Percentiles rank a stretch among this genome's conserved stretches.
Evolutionary conservation across 2,113 vertebrate genomes (phyloP).

Genomic region (Silurus glanis): DNA sequence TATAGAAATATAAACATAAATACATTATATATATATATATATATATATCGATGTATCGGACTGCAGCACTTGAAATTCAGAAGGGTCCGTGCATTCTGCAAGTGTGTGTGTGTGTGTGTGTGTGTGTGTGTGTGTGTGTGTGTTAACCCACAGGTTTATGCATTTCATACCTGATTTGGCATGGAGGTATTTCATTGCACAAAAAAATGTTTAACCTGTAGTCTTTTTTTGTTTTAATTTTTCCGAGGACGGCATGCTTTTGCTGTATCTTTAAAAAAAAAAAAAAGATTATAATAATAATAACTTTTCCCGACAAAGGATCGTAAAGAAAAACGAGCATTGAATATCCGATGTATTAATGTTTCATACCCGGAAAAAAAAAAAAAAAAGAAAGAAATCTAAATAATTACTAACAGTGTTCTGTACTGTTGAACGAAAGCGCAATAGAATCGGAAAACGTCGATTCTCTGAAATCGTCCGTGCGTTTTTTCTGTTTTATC

Average conservation of each 20-base stretch:
- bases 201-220: constrained; percentile 65
- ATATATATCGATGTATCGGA: constrained; percentile 84
- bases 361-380: constrained; percentile 79
- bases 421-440: constrained; percentile 86
- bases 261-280: constrained; percentile 67
- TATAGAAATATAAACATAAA: constrained; percentile 55
- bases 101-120: constrained; percentile 72
- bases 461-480: constrained; percentile 62
- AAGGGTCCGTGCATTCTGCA: constrained; percentile 83
- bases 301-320: too few species aligned
- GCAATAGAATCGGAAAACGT: constrained; percentile 90
- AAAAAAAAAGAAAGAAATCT: constrained; percentile 77
- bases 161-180: constrained; percentile 71
- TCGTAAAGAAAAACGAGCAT: constrained; percentile 82
- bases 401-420: constrained; percentile 83
- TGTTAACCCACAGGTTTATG: constrained; percentile 55
- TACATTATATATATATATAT: constrained; percentile 60
- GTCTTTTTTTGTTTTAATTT: constrained; percentile 70
- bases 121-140: constrained; percentile 46
- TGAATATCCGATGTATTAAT: constrained; percentile 83
- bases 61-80: constrained; percentile 98
- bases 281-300: too few species aligned
- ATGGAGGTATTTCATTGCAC: constrained; percentile 73
- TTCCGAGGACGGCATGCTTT: constrained; percentile 80
- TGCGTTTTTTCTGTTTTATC: constrained; percentile 76